Evolutionary conservation across 2,888 invertebrate species (phyloP).

Genomic region (Eremobia ochroleuca): DNA sequence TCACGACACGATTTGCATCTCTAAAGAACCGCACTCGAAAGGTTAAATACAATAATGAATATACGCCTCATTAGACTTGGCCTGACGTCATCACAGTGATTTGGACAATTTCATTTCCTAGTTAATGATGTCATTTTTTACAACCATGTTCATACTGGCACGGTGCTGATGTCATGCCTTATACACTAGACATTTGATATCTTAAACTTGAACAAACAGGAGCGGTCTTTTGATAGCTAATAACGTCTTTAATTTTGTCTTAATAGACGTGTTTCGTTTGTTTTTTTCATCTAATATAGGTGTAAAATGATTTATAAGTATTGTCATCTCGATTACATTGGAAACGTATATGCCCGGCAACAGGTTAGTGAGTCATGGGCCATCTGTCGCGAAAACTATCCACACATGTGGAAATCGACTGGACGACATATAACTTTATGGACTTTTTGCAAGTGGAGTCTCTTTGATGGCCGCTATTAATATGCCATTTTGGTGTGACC

Average conservation of each 20-base stretch:
- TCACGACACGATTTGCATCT: constrained; percentile 52
- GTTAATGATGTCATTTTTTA: constrained; percentile 82
- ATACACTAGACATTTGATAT: constrained; percentile 79
- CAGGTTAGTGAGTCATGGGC: constrained; percentile 89
- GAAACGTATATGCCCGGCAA: constrained; percentile 79
- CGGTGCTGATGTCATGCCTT: constrained; percentile 82
- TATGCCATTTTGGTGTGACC: constrained; percentile 80
- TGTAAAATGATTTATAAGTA: constrained; percentile 79
- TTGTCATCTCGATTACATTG: constrained; percentile 84
- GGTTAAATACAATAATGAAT: constrained; percentile 38
- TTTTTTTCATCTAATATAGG: constrained; percentile 66
- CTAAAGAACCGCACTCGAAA: constrained; percentile 36
- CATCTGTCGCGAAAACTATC: constrained; percentile 89
- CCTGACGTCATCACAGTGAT: constrained; percentile 64
- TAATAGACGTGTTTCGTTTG: constrained; percentile 69
- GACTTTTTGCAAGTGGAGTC: constrained; percentile 75
- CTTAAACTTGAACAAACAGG: constrained; percentile 71
- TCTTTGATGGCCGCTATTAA: constrained; percentile 79
- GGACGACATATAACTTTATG: constrained; percentile 79
- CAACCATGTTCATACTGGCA: constrained; percentile 69
- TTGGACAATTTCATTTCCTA: constrained; percentile 76
- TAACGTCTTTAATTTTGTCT: constrained; percentile 69
- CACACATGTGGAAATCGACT: constrained; percentile 85
- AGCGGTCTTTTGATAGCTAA: constrained; percentile 75
- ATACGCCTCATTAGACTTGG: constrained; percentile 49